These are phyloP conservation scores for Isaurus tuberculatus DNA, from an alignment of 92 coral and sea anemone genomes.

Conservation along the genomic window DNA sequence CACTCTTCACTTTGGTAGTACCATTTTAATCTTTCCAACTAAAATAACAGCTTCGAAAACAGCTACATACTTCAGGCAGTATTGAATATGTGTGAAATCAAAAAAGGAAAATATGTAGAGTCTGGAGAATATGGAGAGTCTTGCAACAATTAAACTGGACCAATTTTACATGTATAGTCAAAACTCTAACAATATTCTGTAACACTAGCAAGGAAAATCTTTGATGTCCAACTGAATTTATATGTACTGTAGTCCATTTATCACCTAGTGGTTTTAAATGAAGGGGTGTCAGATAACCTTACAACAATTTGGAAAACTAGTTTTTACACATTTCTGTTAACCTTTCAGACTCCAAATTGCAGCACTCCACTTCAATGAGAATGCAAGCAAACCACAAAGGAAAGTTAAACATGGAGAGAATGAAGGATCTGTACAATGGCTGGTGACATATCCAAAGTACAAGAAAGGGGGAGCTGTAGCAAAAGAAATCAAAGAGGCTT, in stretches of 20 bases:
- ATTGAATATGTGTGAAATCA: too few species aligned
- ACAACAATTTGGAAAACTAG: background rate
- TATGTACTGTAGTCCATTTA: too few species aligned
- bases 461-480: slow-evolving; percentile 60
- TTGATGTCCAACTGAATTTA: background rate
- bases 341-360: slow-evolving; percentile 6
- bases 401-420: slow-evolving; percentile 17
- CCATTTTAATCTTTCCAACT: background rate
- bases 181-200: too few species aligned
- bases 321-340: background rate
- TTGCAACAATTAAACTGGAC: too few species aligned
- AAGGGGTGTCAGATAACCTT: slow-evolving; percentile 5
- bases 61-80: background rate
- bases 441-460: slow-evolving; percentile 54
- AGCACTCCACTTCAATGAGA: slow-evolving; percentile 44
- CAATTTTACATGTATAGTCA: too few species aligned
- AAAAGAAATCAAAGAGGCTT: slow-evolving; percentile 47
- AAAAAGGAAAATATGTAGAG: too few species aligned
- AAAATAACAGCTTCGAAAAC: background rate
- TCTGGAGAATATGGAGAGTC: too few species aligned
- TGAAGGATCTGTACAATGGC: slow-evolving; percentile 50
- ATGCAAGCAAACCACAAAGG: slow-evolving; percentile 22
- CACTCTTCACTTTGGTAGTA: background rate
- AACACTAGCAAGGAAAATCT: background rate
- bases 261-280: background rate